Conservation (phyloP, 2,797 vertebrate genomes). For the Sitta carolinensis region DNA sequence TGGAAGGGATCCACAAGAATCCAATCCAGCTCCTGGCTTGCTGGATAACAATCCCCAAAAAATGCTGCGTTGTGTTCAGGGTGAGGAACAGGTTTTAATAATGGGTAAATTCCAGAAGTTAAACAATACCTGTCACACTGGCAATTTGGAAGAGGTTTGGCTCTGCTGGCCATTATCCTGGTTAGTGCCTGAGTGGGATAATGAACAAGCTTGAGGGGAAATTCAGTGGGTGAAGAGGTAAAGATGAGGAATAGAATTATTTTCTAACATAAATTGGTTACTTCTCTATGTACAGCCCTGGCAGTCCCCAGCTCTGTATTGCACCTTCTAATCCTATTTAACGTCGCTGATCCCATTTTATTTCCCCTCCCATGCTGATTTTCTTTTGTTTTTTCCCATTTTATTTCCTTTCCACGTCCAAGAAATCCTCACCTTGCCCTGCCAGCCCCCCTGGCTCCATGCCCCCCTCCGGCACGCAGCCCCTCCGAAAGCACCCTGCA, state of each 20-base stretch:
- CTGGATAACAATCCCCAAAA: background rate
- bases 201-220: background rate
- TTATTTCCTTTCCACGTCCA: constrained; percentile 73
- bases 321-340: constrained; percentile 16
- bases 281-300: background rate
- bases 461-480: constrained; percentile 77
- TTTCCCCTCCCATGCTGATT: constrained; percentile 57
- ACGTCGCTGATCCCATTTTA: background rate
- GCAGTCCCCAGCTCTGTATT: background rate
- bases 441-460: constrained; percentile 75
- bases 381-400: constrained; percentile 61
- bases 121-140: background rate
- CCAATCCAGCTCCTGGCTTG: background rate
- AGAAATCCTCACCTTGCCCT: constrained; percentile 83
- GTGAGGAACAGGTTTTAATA: background rate
- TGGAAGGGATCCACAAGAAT: background rate
- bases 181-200: background rate
- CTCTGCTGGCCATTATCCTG: background rate
- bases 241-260: background rate
- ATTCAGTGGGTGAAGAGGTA: background rate
- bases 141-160: background rate
- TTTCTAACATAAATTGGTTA: background rate
- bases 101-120: background rate
- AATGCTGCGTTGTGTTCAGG: background rate
- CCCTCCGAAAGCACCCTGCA: constrained; percentile 77